Conservation (phyloP, 1,140 invertebrate genomes). For the Camponotus vicinus region DNA sequence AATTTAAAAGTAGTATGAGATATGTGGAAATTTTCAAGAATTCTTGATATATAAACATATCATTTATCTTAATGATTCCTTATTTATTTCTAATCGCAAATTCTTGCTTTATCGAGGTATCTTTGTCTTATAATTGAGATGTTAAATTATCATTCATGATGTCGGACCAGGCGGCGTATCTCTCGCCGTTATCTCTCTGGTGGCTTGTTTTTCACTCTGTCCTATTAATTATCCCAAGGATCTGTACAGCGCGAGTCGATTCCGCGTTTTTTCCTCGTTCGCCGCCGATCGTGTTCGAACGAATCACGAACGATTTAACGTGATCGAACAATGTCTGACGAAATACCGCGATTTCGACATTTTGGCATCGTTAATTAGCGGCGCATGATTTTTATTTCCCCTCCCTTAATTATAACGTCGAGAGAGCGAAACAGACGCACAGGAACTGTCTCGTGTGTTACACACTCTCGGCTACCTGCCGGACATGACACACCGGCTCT, state of each 20-base stretch:
- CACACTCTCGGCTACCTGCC: conserved; percentile 68
- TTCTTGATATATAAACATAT: background rate
- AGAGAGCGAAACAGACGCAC: conserved; percentile 21
- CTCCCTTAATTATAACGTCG: conserved; percentile 75
- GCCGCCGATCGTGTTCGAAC: background rate
- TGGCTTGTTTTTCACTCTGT: conserved; percentile 80
- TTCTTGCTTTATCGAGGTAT: conserved; percentile 50
- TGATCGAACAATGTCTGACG: conserved; percentile 68
- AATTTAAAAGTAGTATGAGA: background rate
- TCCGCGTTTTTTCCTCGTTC: conserved; percentile 19
- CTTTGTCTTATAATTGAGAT: conserved; percentile 69
- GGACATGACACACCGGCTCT: conserved; percentile 70
- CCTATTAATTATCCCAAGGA: conserved; percentile 81
- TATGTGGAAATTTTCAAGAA: background rate
- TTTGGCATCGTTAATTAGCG: conserved; percentile 82
- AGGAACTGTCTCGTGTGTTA: conserved; percentile 48
- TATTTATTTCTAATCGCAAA: conserved; percentile 10
- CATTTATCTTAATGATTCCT: background rate
- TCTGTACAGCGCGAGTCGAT: conserved; percentile 59
- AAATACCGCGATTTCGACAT: conserved; percentile 84
- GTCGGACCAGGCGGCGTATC: conserved; percentile 46
- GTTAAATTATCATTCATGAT: conserved; percentile 59
- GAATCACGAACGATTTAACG: conserved; percentile 29
- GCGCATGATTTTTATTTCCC: conserved; percentile 75
- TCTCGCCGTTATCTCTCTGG: conserved; percentile 78